phyloP scores from a whole-genome alignment of 1,140 invertebrate genomes.

The Goniozus legneri region DNA sequence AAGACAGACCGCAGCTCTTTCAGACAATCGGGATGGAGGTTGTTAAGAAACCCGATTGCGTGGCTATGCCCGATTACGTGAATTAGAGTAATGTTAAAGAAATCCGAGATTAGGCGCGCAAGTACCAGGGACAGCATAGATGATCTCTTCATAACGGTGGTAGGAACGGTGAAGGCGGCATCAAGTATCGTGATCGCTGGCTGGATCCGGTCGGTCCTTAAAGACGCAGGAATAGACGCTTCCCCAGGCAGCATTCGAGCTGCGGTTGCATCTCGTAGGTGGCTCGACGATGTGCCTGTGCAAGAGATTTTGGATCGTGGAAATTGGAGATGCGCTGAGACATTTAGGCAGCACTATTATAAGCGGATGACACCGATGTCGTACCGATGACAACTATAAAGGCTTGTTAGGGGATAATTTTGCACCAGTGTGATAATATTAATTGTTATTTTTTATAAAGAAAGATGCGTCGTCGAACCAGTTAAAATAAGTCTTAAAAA shows the following conservation, averaged over 20 bases:
- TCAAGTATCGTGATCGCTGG: slow-evolving; percentile 24
- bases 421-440: background rate
- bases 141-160: slow-evolving; percentile 10
- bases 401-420: slow-evolving; percentile 12
- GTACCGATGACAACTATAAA: background rate
- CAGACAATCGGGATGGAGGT: slow-evolving; percentile 14
- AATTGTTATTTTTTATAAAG: background rate
- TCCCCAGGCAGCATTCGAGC: slow-evolving; percentile 28
- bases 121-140: background rate
- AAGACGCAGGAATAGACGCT: slow-evolving; percentile 21
- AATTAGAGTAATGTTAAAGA: slow-evolving; percentile 12
- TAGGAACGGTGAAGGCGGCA: slow-evolving; percentile 15
- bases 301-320: slow-evolving; percentile 25
- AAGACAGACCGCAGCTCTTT: slow-evolving; percentile 26
- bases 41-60: slow-evolving; percentile 8
- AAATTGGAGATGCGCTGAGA: slow-evolving; percentile 27
- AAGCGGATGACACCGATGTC: slow-evolving; percentile 10
- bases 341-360: slow-evolving; percentile 31
- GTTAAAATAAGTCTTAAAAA: background rate
- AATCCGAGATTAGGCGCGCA: slow-evolving; percentile 11
- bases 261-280: slow-evolving; percentile 29
- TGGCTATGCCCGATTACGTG: slow-evolving; percentile 15
- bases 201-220: slow-evolving; percentile 26
- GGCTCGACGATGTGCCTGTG: slow-evolving; percentile 21
- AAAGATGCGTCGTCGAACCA: background rate